Conservation (phyloP, 2,797 vertebrate species). For the Tapera naevia region DNA sequence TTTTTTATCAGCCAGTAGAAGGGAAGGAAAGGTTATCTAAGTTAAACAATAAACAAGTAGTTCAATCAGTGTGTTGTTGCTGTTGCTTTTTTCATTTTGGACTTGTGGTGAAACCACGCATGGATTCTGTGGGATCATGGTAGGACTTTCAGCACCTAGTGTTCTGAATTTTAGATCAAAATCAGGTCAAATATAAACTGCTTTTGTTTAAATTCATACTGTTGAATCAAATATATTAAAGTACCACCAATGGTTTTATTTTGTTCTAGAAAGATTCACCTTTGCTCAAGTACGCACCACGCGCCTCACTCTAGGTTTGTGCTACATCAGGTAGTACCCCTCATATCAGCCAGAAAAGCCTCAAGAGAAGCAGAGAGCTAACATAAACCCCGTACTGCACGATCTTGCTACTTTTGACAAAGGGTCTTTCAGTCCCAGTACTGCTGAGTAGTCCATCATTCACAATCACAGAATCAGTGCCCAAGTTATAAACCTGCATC, state of each 20-base stretch:
- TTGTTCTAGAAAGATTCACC: background rate
- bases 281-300: background rate
- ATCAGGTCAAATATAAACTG: background rate
- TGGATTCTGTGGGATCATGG: background rate
- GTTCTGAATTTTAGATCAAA: background rate
- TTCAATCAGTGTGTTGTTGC: background rate
- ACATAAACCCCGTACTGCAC: background rate
- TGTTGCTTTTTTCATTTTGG: background rate
- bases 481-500: background rate
- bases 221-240: background rate
- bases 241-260: background rate
- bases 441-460: background rate
- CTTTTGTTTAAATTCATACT: background rate
- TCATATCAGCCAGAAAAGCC: background rate
- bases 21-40: background rate
- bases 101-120: background rate
- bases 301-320: background rate
- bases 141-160: background rate
- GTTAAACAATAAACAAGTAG: background rate
- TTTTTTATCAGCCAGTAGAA: background rate
- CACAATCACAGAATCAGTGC: background rate
- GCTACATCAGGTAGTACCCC: background rate
- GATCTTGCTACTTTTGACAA: background rate
- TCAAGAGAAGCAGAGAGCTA: background rate
- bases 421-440: background rate